Conservation (phyloP, 1,140 invertebrate genomes). For the Polypedilum pembai region DNA sequence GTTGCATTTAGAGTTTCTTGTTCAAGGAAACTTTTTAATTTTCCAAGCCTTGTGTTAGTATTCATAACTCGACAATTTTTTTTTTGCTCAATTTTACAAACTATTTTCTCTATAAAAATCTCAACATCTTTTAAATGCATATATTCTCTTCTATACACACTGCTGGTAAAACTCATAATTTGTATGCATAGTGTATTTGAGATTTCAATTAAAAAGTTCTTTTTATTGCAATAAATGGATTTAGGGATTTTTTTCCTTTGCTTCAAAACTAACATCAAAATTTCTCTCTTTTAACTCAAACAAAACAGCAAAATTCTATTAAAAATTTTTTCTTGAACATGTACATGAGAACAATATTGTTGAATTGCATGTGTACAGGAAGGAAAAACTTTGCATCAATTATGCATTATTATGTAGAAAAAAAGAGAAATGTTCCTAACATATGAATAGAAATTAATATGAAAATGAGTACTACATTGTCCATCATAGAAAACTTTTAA, state of each 20-base stretch:
- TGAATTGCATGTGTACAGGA: not conserved
- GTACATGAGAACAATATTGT: not conserved
- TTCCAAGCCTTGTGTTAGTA: no score
- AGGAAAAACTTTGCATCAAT: slow-evolving; percentile 9
- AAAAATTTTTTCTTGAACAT: not conserved
- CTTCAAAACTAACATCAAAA: not conserved
- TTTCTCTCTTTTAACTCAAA: not conserved
- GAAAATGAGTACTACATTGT: no score
- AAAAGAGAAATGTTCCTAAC: not conserved
- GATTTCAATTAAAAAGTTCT: slow-evolving; percentile 2
- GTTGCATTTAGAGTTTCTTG: no score
- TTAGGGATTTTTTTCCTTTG: not conserved
- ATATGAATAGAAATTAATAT: not conserved
- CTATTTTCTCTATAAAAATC: no score
- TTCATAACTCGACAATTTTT: no score
- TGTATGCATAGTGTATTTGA: slow-evolving; percentile 3
- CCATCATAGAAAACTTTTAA: no score
- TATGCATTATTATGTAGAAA: not conserved
- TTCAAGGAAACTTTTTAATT: no score
- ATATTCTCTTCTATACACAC: not conserved
- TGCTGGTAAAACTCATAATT: not conserved
- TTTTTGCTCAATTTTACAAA: no score
- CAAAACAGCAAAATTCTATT: not conserved
- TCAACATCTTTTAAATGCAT: not conserved
- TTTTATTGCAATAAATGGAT: not conserved